Evolutionary conservation across 2,113 vertebrate species (phyloP).

Genomic region (Dromas ardeola): DNA sequence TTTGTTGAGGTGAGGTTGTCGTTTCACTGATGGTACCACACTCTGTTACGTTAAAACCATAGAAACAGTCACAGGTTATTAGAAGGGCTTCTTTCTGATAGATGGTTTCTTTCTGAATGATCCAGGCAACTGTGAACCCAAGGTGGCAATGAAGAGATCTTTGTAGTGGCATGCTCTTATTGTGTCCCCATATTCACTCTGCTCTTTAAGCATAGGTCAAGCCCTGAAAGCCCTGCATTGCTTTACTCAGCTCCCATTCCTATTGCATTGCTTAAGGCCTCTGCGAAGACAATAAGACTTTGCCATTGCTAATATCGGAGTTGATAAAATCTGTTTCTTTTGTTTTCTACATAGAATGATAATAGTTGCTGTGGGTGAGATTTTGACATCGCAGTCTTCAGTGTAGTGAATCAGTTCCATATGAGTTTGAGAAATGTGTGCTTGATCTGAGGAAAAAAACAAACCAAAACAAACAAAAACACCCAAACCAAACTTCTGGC

Average conservation of each 20-base stretch:
- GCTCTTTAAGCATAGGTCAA: not conserved
- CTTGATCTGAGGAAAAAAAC: not conserved
- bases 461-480: not conserved
- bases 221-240: not conserved
- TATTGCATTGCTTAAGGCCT: not conserved
- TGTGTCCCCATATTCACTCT: not conserved
- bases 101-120: not conserved
- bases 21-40: not conserved
- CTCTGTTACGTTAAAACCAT: not conserved
- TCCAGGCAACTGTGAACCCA: not conserved
- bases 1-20: not conserved
- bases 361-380: not conserved
- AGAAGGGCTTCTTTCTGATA: not conserved
- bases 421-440: not conserved
- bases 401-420: not conserved
- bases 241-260: not conserved
- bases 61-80: not conserved
- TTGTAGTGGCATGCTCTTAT: accelerated
- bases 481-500: not conserved
- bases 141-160: not conserved
- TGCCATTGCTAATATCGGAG: not conserved
- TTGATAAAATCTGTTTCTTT: slow-evolving; percentile 31
- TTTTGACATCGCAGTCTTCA: not conserved
- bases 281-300: not conserved
- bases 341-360: not conserved